phyloP scores from a whole-genome alignment of 2,113 vertebrate genomes.

The Phaethornis superciliosus region DNA sequence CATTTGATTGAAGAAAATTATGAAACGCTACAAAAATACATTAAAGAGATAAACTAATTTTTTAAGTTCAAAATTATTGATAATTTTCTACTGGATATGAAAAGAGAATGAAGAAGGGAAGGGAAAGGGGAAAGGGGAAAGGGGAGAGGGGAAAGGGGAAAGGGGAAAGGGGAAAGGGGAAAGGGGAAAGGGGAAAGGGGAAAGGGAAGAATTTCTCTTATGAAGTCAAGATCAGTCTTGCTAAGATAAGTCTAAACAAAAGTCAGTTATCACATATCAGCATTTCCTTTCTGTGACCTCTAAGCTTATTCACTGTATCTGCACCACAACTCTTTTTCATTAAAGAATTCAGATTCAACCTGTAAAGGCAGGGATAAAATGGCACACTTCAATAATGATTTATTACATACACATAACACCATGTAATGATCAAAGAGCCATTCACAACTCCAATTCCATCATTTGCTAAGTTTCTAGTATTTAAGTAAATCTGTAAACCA shows the following conservation, averaged over 20 bases:
- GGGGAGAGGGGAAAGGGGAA: neutral
- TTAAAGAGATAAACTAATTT: neutral
- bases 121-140: too few species aligned
- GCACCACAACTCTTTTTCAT: neutral
- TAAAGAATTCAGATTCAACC: neutral
- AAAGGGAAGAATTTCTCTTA: too few species aligned
- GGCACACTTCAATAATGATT: neutral
- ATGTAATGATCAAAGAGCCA: neutral
- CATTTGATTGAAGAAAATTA: neutral
- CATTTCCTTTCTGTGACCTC: neutral
- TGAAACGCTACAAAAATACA: neutral
- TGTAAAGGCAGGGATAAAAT: neutral
- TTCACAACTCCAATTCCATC: neutral
- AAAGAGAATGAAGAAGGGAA: too few species aligned
- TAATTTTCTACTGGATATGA: neutral
- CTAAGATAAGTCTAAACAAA: neutral
- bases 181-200: neutral
- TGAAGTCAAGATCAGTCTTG: neutral
- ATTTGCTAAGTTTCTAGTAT: neutral
- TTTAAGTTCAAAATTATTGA: conserved; percentile 14
- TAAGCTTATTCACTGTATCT: neutral
- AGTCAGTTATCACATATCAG: neutral
- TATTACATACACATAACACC: neutral
- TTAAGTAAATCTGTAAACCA: neutral
- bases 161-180: too few species aligned